These are phyloP conservation scores for Euwallacea similis DNA, from an alignment of 1,140 invertebrate genomes.

Conservation along the genomic window DNA sequence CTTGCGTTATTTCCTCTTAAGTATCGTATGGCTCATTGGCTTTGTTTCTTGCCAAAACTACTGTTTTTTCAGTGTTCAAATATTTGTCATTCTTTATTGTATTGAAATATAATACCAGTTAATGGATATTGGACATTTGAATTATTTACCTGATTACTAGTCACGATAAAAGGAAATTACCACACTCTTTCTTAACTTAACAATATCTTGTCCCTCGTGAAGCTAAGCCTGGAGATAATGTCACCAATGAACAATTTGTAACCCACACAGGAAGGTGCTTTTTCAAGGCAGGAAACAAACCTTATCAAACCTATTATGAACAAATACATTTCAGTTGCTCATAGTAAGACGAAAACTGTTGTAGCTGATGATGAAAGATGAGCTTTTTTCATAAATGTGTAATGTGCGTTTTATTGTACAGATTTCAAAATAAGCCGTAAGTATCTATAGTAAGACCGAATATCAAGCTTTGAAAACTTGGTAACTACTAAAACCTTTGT, in stretches of 20 bases:
- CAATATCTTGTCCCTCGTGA: too few species aligned
- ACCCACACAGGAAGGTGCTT: background rate
- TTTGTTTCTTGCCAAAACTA: background rate
- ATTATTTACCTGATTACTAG: background rate
- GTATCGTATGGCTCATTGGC: background rate
- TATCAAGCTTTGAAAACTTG: background rate
- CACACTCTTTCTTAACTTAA: too few species aligned
- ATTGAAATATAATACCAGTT: conserved; percentile 1
- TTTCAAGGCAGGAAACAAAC: background rate
- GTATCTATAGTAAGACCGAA: conserved; percentile 1
- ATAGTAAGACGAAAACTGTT: background rate
- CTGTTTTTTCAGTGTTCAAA: background rate
- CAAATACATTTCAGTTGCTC: background rate
- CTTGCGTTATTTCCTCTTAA: background rate
- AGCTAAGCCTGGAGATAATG: too few species aligned
- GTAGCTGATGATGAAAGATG: background rate
- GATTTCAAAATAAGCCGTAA: conserved; percentile 23
- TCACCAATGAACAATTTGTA: too few species aligned
- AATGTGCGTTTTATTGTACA: conserved; percentile 18
- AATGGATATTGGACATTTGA: conserved; percentile 2
- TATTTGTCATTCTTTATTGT: conserved; percentile 1
- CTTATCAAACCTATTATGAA: conserved; percentile 1
- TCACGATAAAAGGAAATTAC: background rate
- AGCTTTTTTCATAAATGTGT: conserved; percentile 25
- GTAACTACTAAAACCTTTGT: background rate